A percentile compares a stretch with the other conserved stretches of the same genome.
These are phyloP conservation scores for Conops quadrifasciatus DNA, from an alignment of 2,888 invertebrate species.

Conservation along the genomic window DNA sequence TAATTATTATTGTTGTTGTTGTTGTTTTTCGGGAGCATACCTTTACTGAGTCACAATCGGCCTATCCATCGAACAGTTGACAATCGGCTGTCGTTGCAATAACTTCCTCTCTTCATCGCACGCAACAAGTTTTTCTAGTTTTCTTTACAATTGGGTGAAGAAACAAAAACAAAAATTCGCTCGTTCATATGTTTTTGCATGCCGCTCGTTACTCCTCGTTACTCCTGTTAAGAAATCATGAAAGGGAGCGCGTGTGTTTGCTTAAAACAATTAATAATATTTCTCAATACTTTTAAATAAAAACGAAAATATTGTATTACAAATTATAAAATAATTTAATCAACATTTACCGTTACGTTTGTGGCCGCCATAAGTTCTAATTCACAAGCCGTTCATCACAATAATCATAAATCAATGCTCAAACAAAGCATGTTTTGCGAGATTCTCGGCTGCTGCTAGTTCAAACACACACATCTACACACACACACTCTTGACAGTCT, in stretches of 20 bases:
- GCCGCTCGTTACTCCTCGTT: background rate
- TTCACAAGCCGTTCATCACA: background rate
- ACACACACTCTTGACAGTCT: no score
- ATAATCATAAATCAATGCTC: slow-evolving; percentile 5
- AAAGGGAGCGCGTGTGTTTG: background rate
- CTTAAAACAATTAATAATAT: slow-evolving; percentile 7
- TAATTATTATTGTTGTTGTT: slow-evolving; percentile 25
- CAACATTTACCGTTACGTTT: no score
- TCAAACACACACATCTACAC: no score
- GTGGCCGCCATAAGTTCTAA: no score
- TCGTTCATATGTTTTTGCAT: background rate
- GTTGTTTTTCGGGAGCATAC: slow-evolving; percentile 14
- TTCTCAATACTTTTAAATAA: no score
- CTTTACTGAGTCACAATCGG: slow-evolving; percentile 18
- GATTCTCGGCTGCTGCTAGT: no score
- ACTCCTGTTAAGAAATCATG: background rate
- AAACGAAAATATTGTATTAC: no score
- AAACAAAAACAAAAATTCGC: no score
- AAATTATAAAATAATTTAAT: no score
- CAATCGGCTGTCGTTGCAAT: slow-evolving; percentile 31
- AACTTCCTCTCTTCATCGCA: slow-evolving; percentile 6
- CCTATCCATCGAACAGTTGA: slow-evolving; percentile 31
- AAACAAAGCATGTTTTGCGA: background rate
- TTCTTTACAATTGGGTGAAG: no score
- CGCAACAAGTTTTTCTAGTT: slow-evolving; percentile 26